Base-by-base conservation (phyloP, 1,140 invertebrate species). In the Popillia japonica region DNA sequence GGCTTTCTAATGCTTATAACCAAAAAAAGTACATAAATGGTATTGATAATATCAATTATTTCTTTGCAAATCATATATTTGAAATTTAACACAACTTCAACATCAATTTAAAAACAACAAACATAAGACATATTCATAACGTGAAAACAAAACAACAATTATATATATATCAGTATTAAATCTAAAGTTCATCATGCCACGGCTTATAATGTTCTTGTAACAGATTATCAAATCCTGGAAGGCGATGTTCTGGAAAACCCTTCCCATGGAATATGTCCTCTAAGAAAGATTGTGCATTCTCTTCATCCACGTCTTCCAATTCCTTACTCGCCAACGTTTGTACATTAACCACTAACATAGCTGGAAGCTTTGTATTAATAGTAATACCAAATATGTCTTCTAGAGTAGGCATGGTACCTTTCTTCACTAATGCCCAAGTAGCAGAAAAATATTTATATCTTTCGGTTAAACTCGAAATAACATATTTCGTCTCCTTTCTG, bases 301-400 rank as follows among this genome's bases (percentile, higher is more conserved):
- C 27, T 10, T 27, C 4, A 27, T 68, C 22, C 11, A 68, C 9
- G 1, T 68, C 10, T 27, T 68, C 61, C 22, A 68, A 27, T 20
- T 68, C 61, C 22, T 68, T 68, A 68, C 61, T 68, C 61, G 20
- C 22, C 20, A 68, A 7, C 6, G 61, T 68, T 68, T 68, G 61
- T 20, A 68, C 61, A 34, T 68, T 68, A 68, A 68, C 61, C 61
- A 68, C 61, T 27, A 68, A 27, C 20, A 68, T 68, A 27, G 22
- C 22, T 27, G 61, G 61, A 22, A 68, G 22, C 22, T 68, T 68
- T 3, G 61, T 68, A 27, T 68, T 68, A 34, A 9, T 68, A 9
- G 20, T 68, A 10, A 68, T 68, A 7, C 22, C 9, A 11, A 68
- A 68, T 68, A 68, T 68, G 9, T 68, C 61, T 1, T 68, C 61